Conservation (phyloP, 2,113 vertebrate genomes). For the Columbina picui region DNA sequence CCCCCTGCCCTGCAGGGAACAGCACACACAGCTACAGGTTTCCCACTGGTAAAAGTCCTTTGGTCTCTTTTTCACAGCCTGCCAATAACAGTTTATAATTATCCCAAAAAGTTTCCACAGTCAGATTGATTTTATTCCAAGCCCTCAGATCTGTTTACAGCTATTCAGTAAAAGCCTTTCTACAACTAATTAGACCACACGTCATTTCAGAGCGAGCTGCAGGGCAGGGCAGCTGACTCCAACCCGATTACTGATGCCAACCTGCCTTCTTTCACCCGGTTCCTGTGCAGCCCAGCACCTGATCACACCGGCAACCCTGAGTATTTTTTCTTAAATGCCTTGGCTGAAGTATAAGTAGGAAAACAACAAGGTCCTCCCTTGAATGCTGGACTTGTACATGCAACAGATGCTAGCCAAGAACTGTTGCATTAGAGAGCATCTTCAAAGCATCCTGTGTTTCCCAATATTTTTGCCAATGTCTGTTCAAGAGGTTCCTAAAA, state of each 20-base stretch:
- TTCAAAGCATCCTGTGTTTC: background rate
- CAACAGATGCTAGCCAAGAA: background rate
- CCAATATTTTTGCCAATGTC: background rate
- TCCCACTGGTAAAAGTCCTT: conserved; percentile 9
- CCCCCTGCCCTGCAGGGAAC: background rate
- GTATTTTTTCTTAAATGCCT: background rate
- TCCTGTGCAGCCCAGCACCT: conserved; percentile 4
- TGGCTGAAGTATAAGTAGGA: background rate
- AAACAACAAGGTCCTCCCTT: background rate
- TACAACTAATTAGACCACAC: conserved; percentile 60
- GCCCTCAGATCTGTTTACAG: conserved; percentile 54
- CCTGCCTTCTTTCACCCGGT: background rate
- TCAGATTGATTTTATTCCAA: conserved; percentile 62
- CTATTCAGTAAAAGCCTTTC: conserved; percentile 55
- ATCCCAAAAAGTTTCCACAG: conserved; percentile 58
- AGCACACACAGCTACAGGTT: background rate
- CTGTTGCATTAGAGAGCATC: background rate
- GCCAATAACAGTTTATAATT: conserved; percentile 54
- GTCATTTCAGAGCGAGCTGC: conserved; percentile 39
- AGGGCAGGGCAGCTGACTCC: conserved; percentile 59
- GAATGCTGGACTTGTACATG: background rate
- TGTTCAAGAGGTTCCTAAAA: background rate
- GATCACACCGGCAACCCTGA: background rate
- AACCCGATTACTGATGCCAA: conserved; percentile 14
- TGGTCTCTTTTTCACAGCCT: background rate